Evolutionary conservation across 2,888 invertebrate genomes (phyloP).

Genomic region (Apodemia mormo): DNA sequence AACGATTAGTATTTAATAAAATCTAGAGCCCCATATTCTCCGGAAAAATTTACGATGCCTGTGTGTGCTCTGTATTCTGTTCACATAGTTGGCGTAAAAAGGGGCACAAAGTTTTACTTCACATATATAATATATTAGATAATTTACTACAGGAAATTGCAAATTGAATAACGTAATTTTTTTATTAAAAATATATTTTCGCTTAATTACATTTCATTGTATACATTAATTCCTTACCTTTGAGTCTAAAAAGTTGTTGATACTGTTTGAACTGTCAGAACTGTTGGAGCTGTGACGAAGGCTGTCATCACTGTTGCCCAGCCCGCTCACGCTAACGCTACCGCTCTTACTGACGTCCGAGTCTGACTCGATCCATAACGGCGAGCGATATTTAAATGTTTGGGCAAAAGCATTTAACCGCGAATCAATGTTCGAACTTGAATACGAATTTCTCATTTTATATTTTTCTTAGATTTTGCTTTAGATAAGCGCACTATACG

Average conservation of each 20-base stretch:
- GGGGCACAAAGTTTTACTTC: too few relatives aligned
- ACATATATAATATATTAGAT: too few relatives aligned
- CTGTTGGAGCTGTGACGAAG: slow-evolving; percentile 49
- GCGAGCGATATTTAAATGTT: slow-evolving; percentile 75
- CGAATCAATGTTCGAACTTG: slow-evolving; percentile 43
- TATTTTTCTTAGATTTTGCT: background rate
- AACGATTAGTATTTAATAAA: too few relatives aligned
- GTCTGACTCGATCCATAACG: slow-evolving; percentile 76
- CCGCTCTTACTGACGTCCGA: slow-evolving; percentile 59
- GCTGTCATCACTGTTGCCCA: slow-evolving; percentile 57
- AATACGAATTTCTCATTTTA: slow-evolving; percentile 35
- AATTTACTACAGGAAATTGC: too few relatives aligned
- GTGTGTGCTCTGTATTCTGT: too few relatives aligned
- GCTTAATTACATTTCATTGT: too few relatives aligned
- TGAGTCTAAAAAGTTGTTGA: slow-evolving; percentile 74
- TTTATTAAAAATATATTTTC: too few relatives aligned
- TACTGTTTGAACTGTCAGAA: slow-evolving; percentile 62
- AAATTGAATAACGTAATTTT: too few relatives aligned
- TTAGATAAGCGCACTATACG: background rate
- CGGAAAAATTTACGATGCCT: too few relatives aligned
- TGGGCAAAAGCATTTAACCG: slow-evolving; percentile 65
- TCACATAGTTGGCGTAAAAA: too few relatives aligned
- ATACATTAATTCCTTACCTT: slow-evolving; percentile 49
- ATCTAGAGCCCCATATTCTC: too few relatives aligned
- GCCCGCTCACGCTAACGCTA: slow-evolving; percentile 38